phyloP scores from a whole-genome alignment of 2,888 invertebrate genomes.

The Griposia aprilina region DNA sequence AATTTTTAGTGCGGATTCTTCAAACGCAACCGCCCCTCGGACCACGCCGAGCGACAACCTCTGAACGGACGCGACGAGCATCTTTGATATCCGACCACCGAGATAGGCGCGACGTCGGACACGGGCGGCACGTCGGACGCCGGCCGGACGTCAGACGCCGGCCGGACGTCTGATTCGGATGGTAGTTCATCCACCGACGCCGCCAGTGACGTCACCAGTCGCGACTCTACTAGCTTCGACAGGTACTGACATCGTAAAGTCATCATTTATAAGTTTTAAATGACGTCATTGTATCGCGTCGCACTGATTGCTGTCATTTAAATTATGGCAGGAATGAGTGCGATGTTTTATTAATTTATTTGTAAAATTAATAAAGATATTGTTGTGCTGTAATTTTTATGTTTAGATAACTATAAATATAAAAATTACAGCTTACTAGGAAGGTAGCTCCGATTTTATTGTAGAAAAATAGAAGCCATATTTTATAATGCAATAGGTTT shows the following conservation, averaged over 20 bases:
- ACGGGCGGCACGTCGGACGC: slow-evolving; percentile 74
- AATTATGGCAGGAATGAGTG: slow-evolving; percentile 11
- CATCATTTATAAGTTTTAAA: slow-evolving; percentile 72
- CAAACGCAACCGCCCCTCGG: slow-evolving; percentile 96
- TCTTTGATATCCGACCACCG: slow-evolving; percentile 90
- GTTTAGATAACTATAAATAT: slow-evolving; percentile 11
- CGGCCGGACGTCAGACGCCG: slow-evolving; percentile 68
- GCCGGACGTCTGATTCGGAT: slow-evolving; percentile 67
- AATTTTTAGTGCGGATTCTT: slow-evolving; percentile 96
- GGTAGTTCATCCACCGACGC: slow-evolving; percentile 83
- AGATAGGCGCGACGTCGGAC: slow-evolving; percentile 79
- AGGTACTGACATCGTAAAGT: slow-evolving; percentile 80
- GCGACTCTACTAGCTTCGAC: slow-evolving; percentile 85
- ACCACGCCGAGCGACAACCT: slow-evolving; percentile 96
- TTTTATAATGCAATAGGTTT: slow-evolving; percentile 60
- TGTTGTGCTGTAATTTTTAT: slow-evolving; percentile 33
- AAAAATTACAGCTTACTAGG: slow-evolving; percentile 17
- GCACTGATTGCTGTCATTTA: slow-evolving; percentile 19
- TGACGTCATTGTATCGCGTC: slow-evolving; percentile 26
- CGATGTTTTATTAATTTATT: slow-evolving; percentile 59
- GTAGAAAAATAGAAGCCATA: slow-evolving; percentile 47
- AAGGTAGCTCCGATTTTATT: slow-evolving; percentile 40
- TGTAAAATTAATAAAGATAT: slow-evolving; percentile 34
- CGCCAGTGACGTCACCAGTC: slow-evolving; percentile 88
- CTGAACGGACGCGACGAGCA: slow-evolving; percentile 95